Percentiles rank a stretch among this genome's conserved stretches.
These are phyloP conservation scores for Pteria penguin DNA, from an alignment of 2,888 invertebrate species.

Conservation along the genomic window DNA sequence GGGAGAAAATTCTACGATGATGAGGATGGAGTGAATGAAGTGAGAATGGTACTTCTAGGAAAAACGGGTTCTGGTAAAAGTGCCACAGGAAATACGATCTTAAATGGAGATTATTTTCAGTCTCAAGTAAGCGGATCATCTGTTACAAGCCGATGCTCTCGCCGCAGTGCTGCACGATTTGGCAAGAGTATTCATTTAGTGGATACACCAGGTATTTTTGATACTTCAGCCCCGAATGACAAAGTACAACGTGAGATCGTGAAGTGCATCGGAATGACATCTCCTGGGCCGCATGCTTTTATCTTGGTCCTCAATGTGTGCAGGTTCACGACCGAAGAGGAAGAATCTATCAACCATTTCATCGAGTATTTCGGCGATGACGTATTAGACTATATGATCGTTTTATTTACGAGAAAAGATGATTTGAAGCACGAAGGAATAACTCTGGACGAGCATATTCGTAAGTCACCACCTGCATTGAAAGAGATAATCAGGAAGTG, in stretches of 20 bases:
- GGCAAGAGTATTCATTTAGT: conserved; percentile 35
- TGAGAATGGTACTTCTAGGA: conserved; percentile 45
- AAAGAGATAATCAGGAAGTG: conserved; percentile 19
- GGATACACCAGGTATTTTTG: conserved; percentile 52
- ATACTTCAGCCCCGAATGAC: conserved; percentile 39
- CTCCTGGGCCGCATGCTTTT: conserved; percentile 49
- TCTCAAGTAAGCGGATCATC: conserved; percentile 36
- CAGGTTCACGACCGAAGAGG: conserved; percentile 48
- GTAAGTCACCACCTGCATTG: conserved; percentile 19
- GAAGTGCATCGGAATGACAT: conserved; percentile 44
- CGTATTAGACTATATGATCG: conserved; percentile 36
- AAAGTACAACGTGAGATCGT: conserved; percentile 37
- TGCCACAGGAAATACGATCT: conserved; percentile 48
- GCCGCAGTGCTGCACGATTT: neutral
- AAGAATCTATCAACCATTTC: conserved; percentile 38
- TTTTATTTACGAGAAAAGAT: conserved; percentile 45
- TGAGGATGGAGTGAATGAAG: conserved; percentile 8
- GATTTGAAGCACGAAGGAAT: conserved; percentile 27
- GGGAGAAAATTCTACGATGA: neutral
- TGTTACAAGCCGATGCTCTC: conserved; percentile 35
- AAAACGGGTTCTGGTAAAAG: conserved; percentile 52
- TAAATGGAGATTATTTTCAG: conserved; percentile 30
- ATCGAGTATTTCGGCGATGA: conserved; percentile 35
- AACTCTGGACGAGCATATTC: conserved; percentile 37
- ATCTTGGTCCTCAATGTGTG: conserved; percentile 33